Evolutionary conservation across 2,113 vertebrate genomes (phyloP).

Genomic region (Leptodactylus fuscus): DNA sequence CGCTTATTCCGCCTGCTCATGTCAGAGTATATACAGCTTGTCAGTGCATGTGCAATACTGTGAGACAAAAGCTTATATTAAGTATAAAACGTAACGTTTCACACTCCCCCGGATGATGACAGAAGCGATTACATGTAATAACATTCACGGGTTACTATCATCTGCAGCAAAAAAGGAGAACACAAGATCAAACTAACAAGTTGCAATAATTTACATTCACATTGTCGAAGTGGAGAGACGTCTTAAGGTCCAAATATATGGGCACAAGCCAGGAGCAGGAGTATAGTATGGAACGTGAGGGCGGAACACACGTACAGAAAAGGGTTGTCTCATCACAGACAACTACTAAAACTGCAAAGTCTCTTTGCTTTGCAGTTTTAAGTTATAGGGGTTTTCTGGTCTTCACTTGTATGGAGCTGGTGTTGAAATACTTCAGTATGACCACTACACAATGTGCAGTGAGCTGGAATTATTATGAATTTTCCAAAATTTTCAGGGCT

Average conservation of each 20-base stretch:
- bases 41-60: not conserved
- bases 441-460: too few relatives aligned
- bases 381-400: too few relatives aligned
- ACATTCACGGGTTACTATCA: too few relatives aligned
- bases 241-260: not conserved
- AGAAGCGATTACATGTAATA: slow-evolving; percentile 4
- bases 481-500: too few relatives aligned
- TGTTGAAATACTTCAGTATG: too few relatives aligned
- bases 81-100: not conserved
- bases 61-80: not conserved
- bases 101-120: slow-evolving; percentile 6
- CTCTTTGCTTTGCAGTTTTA: too few relatives aligned
- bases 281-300: too few relatives aligned
- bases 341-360: too few relatives aligned
- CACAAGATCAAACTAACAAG: not conserved
- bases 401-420: too few relatives aligned
- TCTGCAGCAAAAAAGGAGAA: not conserved
- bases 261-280: not conserved
- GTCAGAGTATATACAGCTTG: slow-evolving; percentile 33
- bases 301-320: too few relatives aligned
- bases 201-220: not conserved
- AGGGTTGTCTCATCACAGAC: too few relatives aligned
- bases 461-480: too few relatives aligned
- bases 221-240: not conserved
- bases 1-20: not conserved